Evolutionary conservation across 2,888 invertebrate species (phyloP), one percentile per base, ranked within the genome.

Genomic region (Lasioglossum oenotherae): DNA sequence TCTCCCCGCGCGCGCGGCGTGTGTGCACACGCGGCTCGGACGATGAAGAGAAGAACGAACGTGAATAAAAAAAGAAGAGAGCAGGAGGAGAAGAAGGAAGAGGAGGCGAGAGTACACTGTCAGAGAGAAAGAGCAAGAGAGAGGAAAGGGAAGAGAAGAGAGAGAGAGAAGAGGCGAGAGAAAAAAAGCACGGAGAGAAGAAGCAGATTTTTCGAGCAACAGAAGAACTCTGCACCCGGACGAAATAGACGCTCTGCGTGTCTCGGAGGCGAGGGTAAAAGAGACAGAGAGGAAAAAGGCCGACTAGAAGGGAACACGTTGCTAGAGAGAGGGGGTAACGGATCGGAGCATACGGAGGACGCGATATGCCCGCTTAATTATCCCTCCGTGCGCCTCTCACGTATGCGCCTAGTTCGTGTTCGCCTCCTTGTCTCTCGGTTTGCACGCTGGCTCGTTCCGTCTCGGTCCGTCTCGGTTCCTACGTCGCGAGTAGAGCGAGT

Each of bases 311-410:
- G 64, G 86, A 80, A 79, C 78, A 60, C 23, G 67, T 78, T 41
- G 80, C 72, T 71, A 80, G 72, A 76, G 73, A 76, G 83, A 46
- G 77, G 77, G 64, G 78, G 76, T 64, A 78, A 71, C 67, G 35
- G 76, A 79, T 73, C 84, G 79, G 64, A 73, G 80, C 73, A 86
- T 87, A 89, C 87, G 87, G 87, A 88, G 90, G 88, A 90, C 92
- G 91, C 91, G 92, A 94, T 94, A 93, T 93, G 93, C 94, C 92
- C 93, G 93, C 93, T 94, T 94, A 94, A 94, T 94, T 94, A 94
- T 94, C 94, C 93, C 94, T 92, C 92, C 89, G 78, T 82, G 81
- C 90, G 83, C 86, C 90, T 90, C 86, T 85, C 82, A 85, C 92
- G 89, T 88, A 89, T 89, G 89, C 89, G 88, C 78, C 87, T 91